Evolutionary conservation across 2,797 vertebrate genomes (phyloP).

Genomic region (Neostethus bicornis): DNA sequence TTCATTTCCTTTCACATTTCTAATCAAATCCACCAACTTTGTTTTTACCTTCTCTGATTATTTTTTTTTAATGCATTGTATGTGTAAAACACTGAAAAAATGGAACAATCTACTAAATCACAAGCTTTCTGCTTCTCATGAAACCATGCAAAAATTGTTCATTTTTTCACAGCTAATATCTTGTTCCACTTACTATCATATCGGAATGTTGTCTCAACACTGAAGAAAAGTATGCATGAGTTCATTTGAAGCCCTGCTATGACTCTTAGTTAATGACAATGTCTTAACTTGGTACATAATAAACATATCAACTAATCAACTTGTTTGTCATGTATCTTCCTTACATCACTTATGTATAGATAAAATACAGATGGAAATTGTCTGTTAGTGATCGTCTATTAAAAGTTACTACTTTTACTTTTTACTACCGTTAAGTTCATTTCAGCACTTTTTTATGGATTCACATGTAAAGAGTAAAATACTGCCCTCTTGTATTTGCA

Average conservation of each 20-base stretch:
- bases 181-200: neutral
- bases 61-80: neutral
- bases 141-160: neutral
- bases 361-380: no score
- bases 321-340: neutral
- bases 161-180: neutral
- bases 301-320: slow-evolving; percentile 25
- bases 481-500: slow-evolving; percentile 51
- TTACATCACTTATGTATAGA: neutral
- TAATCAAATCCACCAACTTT: no score
- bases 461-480: slow-evolving; percentile 10
- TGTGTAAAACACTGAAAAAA: neutral
- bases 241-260: slow-evolving; percentile 20
- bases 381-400: no score
- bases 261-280: slow-evolving; percentile 9
- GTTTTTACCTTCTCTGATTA: neutral
- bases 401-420: no score
- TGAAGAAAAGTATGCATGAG: slow-evolving; percentile 32
- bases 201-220: slow-evolving; percentile 8
- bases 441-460: neutral
- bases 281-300: slow-evolving; percentile 22
- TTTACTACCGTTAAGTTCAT: neutral
- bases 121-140: slow-evolving; percentile 2
- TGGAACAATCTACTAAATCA: neutral
- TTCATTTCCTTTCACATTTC: no score